Evolutionary conservation across 2,797 vertebrate species (phyloP).

Genomic region (Manis crassicaudata): DNA sequence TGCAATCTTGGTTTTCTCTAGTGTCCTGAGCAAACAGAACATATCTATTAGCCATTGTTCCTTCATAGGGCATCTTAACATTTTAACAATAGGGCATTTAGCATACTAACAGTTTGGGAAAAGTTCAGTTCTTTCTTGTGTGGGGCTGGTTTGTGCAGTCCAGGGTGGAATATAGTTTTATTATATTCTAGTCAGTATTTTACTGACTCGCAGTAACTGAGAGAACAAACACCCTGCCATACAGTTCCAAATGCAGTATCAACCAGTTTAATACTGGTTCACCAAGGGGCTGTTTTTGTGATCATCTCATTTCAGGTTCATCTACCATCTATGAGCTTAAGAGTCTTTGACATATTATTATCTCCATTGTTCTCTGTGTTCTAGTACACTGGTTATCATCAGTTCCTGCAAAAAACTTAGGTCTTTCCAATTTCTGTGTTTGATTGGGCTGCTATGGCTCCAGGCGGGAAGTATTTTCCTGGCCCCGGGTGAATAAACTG

Average conservation of each 20-base stretch:
- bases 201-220: background rate
- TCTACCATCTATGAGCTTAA: background rate
- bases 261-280: background rate
- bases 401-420: background rate
- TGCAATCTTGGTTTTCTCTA: background rate
- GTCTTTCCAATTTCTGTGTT: background rate
- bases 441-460: background rate
- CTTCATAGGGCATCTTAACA: background rate
- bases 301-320: background rate
- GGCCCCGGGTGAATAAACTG: too few relatives aligned
- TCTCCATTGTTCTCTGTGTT: background rate
- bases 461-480: too few relatives aligned
- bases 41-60: background rate
- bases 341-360: background rate
- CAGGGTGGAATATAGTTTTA: background rate
- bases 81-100: too few relatives aligned
- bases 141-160: background rate
- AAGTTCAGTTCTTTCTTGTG: slow-evolving; percentile 6
- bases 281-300: background rate
- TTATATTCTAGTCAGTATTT: background rate
- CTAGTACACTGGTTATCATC: background rate
- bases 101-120: background rate
- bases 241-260: background rate
- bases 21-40: background rate
- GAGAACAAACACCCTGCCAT: background rate